Evolutionary conservation across 2,113 vertebrate species (phyloP).

Genomic region (Phaethon lepturus): DNA sequence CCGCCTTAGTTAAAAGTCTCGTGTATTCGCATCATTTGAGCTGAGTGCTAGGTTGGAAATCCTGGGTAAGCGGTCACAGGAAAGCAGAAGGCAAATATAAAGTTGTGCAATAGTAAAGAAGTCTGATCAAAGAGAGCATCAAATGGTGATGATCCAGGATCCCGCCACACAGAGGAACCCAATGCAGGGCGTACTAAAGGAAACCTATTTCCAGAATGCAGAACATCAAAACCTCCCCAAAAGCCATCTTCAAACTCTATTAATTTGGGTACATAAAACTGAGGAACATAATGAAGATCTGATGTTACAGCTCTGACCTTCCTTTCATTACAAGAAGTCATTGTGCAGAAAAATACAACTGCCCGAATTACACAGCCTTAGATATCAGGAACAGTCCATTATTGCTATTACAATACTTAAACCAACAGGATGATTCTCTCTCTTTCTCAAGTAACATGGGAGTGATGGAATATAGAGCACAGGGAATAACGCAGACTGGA

Average conservation of each 20-base stretch:
- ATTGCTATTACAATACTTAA: background rate
- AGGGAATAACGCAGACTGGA: background rate
- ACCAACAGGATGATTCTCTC: background rate
- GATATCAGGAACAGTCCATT: accelerated
- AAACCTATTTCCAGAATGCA: background rate
- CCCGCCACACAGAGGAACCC: background rate
- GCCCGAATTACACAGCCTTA: background rate
- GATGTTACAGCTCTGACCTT: background rate
- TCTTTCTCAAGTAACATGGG: background rate
- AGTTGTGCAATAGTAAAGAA: background rate
- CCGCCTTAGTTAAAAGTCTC: background rate
- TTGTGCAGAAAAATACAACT: background rate
- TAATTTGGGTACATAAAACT: background rate
- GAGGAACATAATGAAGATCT: background rate
- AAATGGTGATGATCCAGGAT: background rate
- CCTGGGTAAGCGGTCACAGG: background rate
- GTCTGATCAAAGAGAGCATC: background rate
- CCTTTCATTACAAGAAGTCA: background rate
- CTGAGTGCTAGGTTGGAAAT: background rate
- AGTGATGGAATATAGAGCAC: background rate
- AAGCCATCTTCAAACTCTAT: background rate
- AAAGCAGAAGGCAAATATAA: background rate
- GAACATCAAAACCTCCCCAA: background rate
- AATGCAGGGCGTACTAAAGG: accelerated
- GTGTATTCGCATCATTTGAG: background rate